Evolutionary conservation across 1,140 invertebrate species (phyloP).

Genomic region (Manduca sexta): DNA sequence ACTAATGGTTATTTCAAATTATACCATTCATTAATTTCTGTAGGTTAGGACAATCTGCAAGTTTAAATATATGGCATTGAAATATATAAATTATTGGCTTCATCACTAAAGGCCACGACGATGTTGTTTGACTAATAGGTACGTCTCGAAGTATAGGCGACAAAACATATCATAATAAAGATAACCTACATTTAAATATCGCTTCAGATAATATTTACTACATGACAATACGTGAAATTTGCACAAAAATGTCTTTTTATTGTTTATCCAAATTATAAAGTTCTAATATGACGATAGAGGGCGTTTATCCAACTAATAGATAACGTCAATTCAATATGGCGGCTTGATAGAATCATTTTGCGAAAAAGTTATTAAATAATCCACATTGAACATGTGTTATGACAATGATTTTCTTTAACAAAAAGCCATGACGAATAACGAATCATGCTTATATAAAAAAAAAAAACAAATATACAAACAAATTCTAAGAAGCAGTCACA

Average conservation of each 20-base stretch:
- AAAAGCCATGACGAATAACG: no score
- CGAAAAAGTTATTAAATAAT: neutral
- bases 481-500: no score
- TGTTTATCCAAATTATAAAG: neutral
- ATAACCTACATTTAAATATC: conserved; percentile 18
- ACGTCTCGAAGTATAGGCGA: neutral
- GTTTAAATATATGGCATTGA: no score
- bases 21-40: no score
- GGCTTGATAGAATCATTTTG: conserved; percentile 1
- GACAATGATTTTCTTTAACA: no score
- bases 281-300: conserved; percentile 24
- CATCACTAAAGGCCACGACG: no score
- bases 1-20: no score
- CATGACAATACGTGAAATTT: neutral
- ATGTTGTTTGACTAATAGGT: neutral
- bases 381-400: no score
- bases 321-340: conserved; percentile 41
- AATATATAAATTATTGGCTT: no score
- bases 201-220: conserved; percentile 1
- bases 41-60: no score
- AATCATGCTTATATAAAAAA: no score
- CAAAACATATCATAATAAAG: conserved; percentile 14
- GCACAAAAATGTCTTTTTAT: neutral
- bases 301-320: conserved; percentile 21
- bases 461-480: no score